These are phyloP conservation scores for Dipus sagitta DNA, from an alignment of 2,797 vertebrate species.

Conservation along the genomic window DNA sequence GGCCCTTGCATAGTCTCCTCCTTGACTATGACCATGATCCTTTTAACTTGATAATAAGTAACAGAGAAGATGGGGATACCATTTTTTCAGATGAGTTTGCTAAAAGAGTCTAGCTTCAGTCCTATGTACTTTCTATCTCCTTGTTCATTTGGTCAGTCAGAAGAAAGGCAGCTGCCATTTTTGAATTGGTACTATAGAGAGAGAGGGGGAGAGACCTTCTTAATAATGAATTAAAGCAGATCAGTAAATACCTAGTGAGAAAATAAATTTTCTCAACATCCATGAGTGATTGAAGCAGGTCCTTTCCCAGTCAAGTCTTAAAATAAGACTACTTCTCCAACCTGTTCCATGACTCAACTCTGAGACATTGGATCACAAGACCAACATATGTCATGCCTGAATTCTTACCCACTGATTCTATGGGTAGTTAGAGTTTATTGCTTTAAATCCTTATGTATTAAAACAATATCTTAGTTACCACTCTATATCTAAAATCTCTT, in stretches of 20 bases:
- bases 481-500: not conserved
- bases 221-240: not conserved
- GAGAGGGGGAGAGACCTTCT: too few relatives aligned
- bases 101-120: not conserved
- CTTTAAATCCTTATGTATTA: not conserved
- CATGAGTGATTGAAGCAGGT: not conserved
- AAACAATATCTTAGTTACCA: not conserved
- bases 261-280: not conserved
- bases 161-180: not conserved
- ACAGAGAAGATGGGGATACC: not conserved
- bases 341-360: accelerated
- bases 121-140: not conserved
- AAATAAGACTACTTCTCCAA: not conserved
- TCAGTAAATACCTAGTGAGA: too few relatives aligned
- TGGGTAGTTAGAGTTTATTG: not conserved
- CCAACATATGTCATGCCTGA: not conserved
- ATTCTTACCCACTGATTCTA: not conserved
- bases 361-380: not conserved
- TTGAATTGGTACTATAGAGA: not conserved
- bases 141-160: not conserved
- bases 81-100: not conserved
- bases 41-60: not conserved
- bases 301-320: not conserved
- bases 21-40: not conserved
- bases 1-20: not conserved